Conservation (phyloP, 2,888 invertebrate species). For the Lumbricus terrestris region DNA sequence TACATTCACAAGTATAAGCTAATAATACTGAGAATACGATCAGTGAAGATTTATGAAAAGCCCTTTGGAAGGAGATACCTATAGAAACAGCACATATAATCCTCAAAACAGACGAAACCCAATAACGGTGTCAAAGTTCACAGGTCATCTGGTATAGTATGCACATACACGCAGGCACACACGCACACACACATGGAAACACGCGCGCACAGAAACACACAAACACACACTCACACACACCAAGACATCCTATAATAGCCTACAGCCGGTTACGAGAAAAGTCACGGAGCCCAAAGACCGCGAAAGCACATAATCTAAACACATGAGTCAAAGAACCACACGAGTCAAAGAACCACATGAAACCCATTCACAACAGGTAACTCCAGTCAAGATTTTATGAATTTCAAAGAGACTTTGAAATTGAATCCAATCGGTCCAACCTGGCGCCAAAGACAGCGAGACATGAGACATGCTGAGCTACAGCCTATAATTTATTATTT, state of each 20-base stretch:
- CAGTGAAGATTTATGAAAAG: neutral
- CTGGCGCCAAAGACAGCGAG: neutral
- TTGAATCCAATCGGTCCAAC: neutral
- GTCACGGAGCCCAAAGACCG: neutral
- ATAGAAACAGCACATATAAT: neutral
- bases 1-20: neutral
- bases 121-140: slow-evolving; percentile 3
- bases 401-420: neutral
- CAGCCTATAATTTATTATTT: neutral
- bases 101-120: neutral
- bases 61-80: neutral
- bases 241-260: neutral
- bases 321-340: no score
- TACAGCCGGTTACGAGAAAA: neutral
- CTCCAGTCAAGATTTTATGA: neutral
- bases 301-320: neutral
- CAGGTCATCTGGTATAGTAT: neutral
- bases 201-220: no score
- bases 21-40: neutral
- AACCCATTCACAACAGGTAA: neutral
- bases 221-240: no score
- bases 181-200: no score
- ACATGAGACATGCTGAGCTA: neutral
- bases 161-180: no score
- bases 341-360: neutral